Evolutionary conservation across 37 sponge, comb jelly and placozoan genomes (phyloP).

Genomic region (Amphimedon queenslandica): DNA sequence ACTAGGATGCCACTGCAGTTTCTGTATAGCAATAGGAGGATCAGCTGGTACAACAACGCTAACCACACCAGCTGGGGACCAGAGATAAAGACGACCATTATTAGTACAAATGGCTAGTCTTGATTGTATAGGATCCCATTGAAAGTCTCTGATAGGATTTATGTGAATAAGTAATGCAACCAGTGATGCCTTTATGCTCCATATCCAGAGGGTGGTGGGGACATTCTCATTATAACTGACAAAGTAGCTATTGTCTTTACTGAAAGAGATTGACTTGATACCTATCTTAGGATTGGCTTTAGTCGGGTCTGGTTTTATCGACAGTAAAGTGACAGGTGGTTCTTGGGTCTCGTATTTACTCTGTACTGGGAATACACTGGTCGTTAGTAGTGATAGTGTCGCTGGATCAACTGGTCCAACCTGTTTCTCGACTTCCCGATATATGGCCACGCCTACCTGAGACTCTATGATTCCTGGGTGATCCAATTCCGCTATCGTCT

Average conservation of each 20-base stretch:
- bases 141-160: conserved; percentile 46
- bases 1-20: conserved; percentile 75
- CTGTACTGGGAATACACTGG: conserved; percentile 15
- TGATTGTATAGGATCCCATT: conserved; percentile 87
- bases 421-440: conserved; percentile 58
- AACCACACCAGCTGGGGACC: conserved; percentile 88
- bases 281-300: conserved; percentile 88
- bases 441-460: conserved; percentile 37
- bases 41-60: conserved; percentile 69
- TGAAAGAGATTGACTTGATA: conserved; percentile 71
- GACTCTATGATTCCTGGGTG: conserved; percentile 51
- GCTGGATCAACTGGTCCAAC: neutral
- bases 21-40: conserved; percentile 44
- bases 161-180: conserved; percentile 63
- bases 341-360: conserved; percentile 64
- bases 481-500: conserved; percentile 49
- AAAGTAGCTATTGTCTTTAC: conserved; percentile 72
- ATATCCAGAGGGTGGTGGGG: conserved; percentile 94
- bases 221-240: conserved; percentile 91
- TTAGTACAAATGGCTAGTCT: conserved; percentile 86
- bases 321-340: conserved; percentile 37
- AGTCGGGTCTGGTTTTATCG: conserved; percentile 79
- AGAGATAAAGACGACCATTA: conserved; percentile 72
- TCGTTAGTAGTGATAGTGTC: neutral
- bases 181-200: conserved; percentile 71